A percentile compares a stretch with the other conserved stretches of the same genome.
Evolutionary conservation across 2,797 vertebrate species (phyloP).

Genomic region (Leptodactylus fallax): DNA sequence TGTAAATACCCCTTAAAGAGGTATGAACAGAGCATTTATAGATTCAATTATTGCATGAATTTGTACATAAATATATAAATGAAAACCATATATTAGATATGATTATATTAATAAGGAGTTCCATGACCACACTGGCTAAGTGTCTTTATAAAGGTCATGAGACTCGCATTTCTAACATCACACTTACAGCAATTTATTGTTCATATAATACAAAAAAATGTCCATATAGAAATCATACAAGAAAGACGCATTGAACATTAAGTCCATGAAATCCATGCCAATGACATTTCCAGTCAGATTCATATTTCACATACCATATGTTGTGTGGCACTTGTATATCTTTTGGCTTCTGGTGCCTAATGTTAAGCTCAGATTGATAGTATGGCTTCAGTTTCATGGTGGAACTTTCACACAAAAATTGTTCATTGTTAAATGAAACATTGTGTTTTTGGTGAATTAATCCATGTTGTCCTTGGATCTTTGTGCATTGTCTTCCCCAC

Average conservation of each 20-base stretch:
- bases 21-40: background rate
- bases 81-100: background rate
- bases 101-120: background rate
- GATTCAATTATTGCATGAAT: background rate
- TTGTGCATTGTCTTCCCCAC: too few species aligned
- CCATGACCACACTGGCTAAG: background rate
- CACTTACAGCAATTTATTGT: background rate
- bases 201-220: background rate
- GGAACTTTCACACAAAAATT: background rate
- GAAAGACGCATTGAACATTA: background rate
- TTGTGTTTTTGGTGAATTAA: background rate
- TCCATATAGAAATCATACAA: too few species aligned
- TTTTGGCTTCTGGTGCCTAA: background rate
- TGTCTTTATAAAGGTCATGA: background rate
- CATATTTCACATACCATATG: background rate
- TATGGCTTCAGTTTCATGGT: background rate
- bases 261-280: background rate
- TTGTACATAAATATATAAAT: too few species aligned
- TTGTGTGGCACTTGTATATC: background rate
- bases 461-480: too few species aligned
- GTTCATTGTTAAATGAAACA: background rate
- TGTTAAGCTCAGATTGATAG: too few species aligned
- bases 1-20: background rate
- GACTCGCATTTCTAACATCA: background rate
- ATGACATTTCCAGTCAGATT: background rate